Percentiles rank a stretch among this genome's conserved stretches.
Evolutionary conservation across 1,140 invertebrate species (phyloP).

Genomic region (Luehdorfia chinensis): DNA sequence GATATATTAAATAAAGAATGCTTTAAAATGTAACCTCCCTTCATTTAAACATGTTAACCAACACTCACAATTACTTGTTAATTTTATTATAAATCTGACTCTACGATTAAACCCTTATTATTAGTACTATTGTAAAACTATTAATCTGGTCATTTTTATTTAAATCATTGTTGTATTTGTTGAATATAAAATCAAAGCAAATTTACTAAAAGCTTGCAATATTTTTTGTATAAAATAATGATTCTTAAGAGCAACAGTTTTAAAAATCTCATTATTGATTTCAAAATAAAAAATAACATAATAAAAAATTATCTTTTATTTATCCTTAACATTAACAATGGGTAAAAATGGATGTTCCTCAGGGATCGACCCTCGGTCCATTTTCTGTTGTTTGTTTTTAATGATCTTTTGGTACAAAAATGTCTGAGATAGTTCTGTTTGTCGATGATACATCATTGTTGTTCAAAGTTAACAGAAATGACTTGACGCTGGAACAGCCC

Average conservation of each 20-base stretch:
- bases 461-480: too few species aligned
- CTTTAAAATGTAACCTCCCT: slow-evolving; percentile 71
- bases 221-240: slow-evolving; percentile 71
- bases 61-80: slow-evolving; percentile 71
- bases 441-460: too few species aligned
- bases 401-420: too few species aligned
- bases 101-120: slow-evolving; percentile 66
- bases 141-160: slow-evolving; percentile 77
- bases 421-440: too few species aligned
- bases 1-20: slow-evolving; percentile 60
- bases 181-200: slow-evolving; percentile 67
- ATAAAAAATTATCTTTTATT: slow-evolving; percentile 35
- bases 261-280: slow-evolving; percentile 76
- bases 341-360: too few species aligned
- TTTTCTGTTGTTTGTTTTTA: too few species aligned
- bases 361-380: too few species aligned
- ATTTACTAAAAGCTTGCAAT: slow-evolving; percentile 71
- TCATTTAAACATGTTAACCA: slow-evolving; percentile 69
- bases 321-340: too few species aligned
- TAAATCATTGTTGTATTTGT: slow-evolving; percentile 74
- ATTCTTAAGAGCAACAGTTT: slow-evolving; percentile 63
- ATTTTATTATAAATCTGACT: slow-evolving; percentile 71
- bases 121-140: slow-evolving; percentile 68
- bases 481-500: too few species aligned
- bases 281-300: slow-evolving; percentile 73